Evolutionary conservation across 2,888 invertebrate species (phyloP).

Genomic region (Spisula subtruncata): DNA sequence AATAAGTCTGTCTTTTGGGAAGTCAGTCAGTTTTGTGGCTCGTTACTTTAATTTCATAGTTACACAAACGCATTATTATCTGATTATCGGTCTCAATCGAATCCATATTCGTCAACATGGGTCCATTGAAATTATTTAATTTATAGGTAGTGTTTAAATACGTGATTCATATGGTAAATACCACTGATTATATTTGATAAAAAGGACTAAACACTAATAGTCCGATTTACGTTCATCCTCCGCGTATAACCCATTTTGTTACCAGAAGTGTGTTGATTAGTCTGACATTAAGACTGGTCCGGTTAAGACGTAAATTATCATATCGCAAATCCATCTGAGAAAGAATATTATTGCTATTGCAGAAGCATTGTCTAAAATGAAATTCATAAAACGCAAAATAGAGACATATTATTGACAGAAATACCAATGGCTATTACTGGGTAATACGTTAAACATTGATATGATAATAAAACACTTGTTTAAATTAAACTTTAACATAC

Average conservation of each 20-base stretch:
- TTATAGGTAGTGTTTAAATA: too few species aligned
- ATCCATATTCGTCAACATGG: background rate
- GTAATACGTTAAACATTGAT: conserved; percentile 31
- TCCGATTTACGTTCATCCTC: background rate
- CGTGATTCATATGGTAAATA: too few species aligned
- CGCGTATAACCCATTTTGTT: background rate
- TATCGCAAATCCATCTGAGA: background rate
- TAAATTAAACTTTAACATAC: too few species aligned
- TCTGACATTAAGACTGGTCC: background rate
- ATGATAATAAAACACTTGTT: background rate
- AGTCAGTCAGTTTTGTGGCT: too few species aligned
- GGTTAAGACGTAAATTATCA: background rate
- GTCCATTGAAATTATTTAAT: background rate
- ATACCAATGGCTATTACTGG: conserved; percentile 34
- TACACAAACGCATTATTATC: too few species aligned
- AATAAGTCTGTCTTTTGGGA: background rate
- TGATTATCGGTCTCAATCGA: too few species aligned
- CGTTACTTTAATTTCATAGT: too few species aligned
- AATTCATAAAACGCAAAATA: conserved; percentile 44
- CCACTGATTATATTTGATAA: too few species aligned
- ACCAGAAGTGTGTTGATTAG: background rate
- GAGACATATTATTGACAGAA: conserved; percentile 31
- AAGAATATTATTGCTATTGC: background rate
- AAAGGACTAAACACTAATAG: background rate
- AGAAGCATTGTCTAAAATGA: conserved; percentile 21